Evolutionary conservation across 1,140 invertebrate genomes (phyloP).

Genomic region (Muscidifurax raptorellus): DNA sequence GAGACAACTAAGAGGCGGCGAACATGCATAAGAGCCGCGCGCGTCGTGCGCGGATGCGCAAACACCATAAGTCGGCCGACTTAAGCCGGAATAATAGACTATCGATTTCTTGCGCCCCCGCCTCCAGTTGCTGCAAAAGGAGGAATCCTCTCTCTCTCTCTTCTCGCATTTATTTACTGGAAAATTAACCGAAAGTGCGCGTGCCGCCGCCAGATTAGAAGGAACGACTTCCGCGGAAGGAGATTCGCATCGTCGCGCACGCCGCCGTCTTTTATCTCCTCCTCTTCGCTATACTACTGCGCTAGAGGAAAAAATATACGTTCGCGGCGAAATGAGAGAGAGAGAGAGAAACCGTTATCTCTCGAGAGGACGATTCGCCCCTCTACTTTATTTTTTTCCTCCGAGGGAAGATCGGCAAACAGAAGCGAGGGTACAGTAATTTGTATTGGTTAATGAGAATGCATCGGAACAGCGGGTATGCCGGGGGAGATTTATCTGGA

Average conservation of each 20-base stretch:
- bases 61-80: constrained; percentile 57
- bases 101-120: constrained; percentile 61
- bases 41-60: background rate
- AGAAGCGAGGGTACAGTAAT: background rate
- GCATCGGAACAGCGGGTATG: background rate
- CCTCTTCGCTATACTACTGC: background rate
- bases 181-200: constrained; percentile 65
- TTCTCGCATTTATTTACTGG: constrained; percentile 64
- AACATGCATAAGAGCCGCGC: constrained; percentile 21
- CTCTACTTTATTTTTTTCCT: background rate
- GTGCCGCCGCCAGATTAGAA: constrained; percentile 48
- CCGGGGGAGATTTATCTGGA: background rate
- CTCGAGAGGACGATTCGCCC: background rate
- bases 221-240: constrained; percentile 29
- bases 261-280: constrained; percentile 19
- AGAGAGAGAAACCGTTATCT: constrained; percentile 24
- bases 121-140: background rate
- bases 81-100: constrained; percentile 69
- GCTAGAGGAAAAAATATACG: background rate
- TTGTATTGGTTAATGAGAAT: constrained; percentile 29
- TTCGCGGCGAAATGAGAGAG: background rate
- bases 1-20: background rate
- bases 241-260: background rate
- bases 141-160: constrained; percentile 29
- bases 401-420: background rate